Conservation (phyloP, 2,113 vertebrate genomes). For the Rissa tridactyla region DNA sequence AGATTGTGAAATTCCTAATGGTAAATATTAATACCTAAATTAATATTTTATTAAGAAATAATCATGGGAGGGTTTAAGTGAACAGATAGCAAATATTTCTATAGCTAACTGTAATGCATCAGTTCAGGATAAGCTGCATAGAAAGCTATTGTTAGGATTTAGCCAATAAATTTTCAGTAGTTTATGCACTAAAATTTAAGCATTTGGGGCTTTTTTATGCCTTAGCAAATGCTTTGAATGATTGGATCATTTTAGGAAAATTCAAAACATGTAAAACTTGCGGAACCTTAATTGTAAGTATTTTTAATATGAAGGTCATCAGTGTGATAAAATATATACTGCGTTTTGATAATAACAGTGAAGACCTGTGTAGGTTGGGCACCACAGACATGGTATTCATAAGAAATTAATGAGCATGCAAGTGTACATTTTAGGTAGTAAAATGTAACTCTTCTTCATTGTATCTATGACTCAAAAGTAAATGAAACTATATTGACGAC, state of each 20-base stretch:
- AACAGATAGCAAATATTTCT: neutral
- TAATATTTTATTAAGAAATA: neutral
- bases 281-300: neutral
- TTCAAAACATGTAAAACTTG: neutral
- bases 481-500: neutral
- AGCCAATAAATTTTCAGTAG: neutral
- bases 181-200: neutral
- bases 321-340: neutral
- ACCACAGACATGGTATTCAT: neutral
- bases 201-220: neutral
- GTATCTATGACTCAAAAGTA: neutral
- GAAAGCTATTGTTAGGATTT: neutral
- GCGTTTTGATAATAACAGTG: neutral
- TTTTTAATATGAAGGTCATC: neutral
- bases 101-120: neutral
- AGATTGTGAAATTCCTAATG: conserved; percentile 85
- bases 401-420: neutral
- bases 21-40: conserved; percentile 54
- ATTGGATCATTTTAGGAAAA: neutral
- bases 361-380: neutral
- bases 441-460: neutral
- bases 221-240: neutral
- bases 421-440: neutral
- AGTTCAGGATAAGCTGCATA: neutral
- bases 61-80: neutral